A percentile compares a stretch with the other conserved stretches of the same genome.
phyloP scores from a whole-genome alignment of 2,888 invertebrate genomes.

The Ctenicera cuprea region DNA sequence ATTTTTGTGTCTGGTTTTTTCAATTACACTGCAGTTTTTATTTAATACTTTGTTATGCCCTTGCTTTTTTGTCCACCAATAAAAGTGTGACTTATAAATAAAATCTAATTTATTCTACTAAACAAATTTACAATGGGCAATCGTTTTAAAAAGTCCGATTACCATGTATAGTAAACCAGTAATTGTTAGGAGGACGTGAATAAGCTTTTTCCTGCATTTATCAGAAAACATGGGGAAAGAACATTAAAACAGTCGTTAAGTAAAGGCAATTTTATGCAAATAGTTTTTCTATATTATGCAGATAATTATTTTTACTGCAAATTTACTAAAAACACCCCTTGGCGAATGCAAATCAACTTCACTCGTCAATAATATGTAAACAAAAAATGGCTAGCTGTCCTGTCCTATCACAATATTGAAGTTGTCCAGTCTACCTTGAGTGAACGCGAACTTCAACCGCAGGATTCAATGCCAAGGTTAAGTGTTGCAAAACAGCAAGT shows the following conservation, averaged over 20 bases:
- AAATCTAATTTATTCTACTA: too few species aligned
- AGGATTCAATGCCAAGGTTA: conserved; percentile 54
- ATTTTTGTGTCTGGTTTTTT: neutral
- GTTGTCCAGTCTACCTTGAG: conserved; percentile 47
- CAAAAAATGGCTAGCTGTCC: conserved; percentile 37
- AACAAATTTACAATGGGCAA: too few species aligned
- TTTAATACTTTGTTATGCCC: too few species aligned
- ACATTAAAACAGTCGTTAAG: neutral
- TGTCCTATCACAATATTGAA: conserved; percentile 37
- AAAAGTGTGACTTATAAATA: too few species aligned
- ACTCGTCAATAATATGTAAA: conserved; percentile 21
- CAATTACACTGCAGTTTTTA: neutral
- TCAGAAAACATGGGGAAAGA: neutral
- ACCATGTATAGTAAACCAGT: too few species aligned
- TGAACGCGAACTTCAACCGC: conserved; percentile 45
- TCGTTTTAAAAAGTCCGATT: too few species aligned
- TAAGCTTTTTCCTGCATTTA: too few species aligned
- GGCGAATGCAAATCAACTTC: neutral
- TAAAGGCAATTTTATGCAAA: neutral
- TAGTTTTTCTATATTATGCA: neutral
- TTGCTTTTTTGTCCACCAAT: too few species aligned
- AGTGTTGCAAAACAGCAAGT: conserved; percentile 46
- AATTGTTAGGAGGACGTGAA: too few species aligned
- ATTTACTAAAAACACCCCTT: neutral
- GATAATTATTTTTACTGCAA: neutral